Base-by-base conservation (phyloP, 2,797 vertebrate species). In the Etheostoma nigrum region DNA sequence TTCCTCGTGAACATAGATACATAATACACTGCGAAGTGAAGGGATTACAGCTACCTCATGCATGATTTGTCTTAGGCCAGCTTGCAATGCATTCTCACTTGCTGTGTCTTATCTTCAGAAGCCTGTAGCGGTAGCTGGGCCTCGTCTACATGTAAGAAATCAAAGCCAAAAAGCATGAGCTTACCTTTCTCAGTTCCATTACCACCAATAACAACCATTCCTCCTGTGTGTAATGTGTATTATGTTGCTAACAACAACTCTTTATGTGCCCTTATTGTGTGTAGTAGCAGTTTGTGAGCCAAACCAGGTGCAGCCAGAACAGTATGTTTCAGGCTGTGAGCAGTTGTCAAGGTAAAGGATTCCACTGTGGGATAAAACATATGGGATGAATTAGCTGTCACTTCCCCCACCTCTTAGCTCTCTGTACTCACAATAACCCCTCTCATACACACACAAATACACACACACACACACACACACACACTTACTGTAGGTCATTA, bases 271-370 rank as follows among this genome's bases (percentile, higher is more conserved):
- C 19, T 47, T 69, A 59, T 52, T 60, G 45, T 65, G 47, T 33
- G 30, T 27, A 42, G 62, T 6, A 44, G 6, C 30, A 36, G 18
- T 49, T 44, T 45, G 9, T 51, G 64, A 73, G 23, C 33, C 30
- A 14, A 72, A 74, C 58, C 67, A 80, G 80, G 67, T 72, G 76
- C 9, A 2, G 47, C 60, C 51, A 49, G 63, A 33, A 42, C 58
- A 15, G 30, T 45, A 36, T 67, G 64, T 66, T 66, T 55, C 36
- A 66, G 61, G 66, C 40, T 55, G 36, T 48, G 58, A 77, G 65
- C 55, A 27, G 69, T 66, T 75, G 76, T 77, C 77, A 84, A 84
- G 74, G 78, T 77, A 76, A 78, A 81, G 44, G 75, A 44, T 67
- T 60, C 73, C 55, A 62, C 55, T 57, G 69, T 55, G 57, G 48